Evolutionary conservation across 2,888 invertebrate genomes (phyloP).

Genomic region (Lepidocyrtoides sp.): DNA sequence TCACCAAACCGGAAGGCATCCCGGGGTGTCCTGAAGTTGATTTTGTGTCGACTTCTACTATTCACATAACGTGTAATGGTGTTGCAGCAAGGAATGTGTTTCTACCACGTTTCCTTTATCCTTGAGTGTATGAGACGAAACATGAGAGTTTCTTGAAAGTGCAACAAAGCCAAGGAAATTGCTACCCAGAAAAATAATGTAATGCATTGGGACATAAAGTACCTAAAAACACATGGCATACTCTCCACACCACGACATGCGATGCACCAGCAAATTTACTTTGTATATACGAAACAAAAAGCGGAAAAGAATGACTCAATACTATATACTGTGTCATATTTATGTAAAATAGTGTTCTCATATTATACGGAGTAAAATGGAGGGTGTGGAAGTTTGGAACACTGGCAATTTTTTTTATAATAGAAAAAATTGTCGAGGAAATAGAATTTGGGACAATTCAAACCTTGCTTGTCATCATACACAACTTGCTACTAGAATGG

Average conservation of each 20-base stretch:
- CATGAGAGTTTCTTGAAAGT: conserved; percentile 9
- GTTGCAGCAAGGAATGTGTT: background rate
- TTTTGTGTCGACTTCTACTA: background rate
- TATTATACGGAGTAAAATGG: conserved; percentile 7
- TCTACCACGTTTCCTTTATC: background rate
- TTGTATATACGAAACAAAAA: background rate
- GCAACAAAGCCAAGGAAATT: conserved; percentile 26
- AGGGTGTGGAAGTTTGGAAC: conserved; percentile 24
- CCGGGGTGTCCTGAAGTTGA: conserved; percentile 56
- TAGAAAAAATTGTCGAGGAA: conserved; percentile 67
- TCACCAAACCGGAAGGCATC: conserved; percentile 67
- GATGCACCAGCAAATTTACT: too few species aligned
- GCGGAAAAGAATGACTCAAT: conserved; percentile 4
- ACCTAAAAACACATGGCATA: background rate
- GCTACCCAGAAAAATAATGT: background rate
- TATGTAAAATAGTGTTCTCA: conserved; percentile 37
- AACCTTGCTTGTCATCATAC: conserved; percentile 57
- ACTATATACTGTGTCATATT: conserved; percentile 25
- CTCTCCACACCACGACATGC: background rate
- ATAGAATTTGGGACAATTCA: conserved; percentile 67
- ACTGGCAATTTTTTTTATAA: background rate
- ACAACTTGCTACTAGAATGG: conserved; percentile 26
- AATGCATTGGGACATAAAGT: background rate
- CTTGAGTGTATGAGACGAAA: background rate
- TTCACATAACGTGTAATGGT: background rate